Evolutionary conservation across 2,797 vertebrate species (phyloP).

Genomic region (Sebastes matsubarae): DNA sequence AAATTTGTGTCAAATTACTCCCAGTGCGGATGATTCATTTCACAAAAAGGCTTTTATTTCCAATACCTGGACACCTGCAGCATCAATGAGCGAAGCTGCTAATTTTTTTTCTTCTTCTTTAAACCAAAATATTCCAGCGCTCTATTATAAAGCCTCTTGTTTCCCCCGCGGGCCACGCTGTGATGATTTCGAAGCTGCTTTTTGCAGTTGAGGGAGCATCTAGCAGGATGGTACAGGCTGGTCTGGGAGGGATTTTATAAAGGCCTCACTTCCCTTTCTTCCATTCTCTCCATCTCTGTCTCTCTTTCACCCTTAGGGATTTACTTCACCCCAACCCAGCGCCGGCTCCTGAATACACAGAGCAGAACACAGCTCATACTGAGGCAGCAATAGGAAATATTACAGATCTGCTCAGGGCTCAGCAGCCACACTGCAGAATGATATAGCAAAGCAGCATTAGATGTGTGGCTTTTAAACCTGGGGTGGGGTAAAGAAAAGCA

Average conservation of each 20-base stretch:
- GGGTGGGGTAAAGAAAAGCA: conserved; percentile 2
- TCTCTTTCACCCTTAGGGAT: conserved; percentile 29
- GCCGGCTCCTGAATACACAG: conserved; percentile 23
- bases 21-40: neutral
- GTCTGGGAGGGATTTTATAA: conserved; percentile 20
- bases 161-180: neutral
- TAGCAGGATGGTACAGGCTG: neutral
- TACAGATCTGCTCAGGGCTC: conserved; percentile 38
- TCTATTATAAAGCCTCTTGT: neutral
- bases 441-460: neutral
- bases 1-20: neutral
- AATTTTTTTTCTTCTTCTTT: neutral
- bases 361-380: conserved; percentile 29
- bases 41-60: neutral
- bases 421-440: conserved; percentile 16
- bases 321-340: conserved; percentile 5
- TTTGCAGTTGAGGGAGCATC: neutral
- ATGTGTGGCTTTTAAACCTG: conserved; percentile 24
- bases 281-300: neutral
- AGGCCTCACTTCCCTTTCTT: neutral
- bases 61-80: neutral
- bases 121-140: neutral
- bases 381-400: conserved; percentile 51
- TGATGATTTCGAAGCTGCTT: conserved; percentile 3
- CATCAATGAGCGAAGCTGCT: neutral